Evolutionary conservation across 2,797 vertebrate genomes (phyloP).

Genomic region (Limosa lapponica): DNA sequence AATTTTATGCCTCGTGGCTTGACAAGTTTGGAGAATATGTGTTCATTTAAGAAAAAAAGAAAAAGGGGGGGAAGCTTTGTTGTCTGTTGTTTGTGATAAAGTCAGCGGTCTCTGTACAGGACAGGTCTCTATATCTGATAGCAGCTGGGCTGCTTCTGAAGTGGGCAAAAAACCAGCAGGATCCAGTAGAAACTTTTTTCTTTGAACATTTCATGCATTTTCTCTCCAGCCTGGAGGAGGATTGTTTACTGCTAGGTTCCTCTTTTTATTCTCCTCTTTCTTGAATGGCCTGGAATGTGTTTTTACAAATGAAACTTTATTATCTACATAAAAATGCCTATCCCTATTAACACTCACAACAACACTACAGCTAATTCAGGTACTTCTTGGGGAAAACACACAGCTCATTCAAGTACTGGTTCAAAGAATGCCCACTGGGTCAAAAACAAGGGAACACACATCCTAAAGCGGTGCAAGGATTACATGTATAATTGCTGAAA

Average conservation of each 20-base stretch:
- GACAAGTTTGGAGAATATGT: neutral
- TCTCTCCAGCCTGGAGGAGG: neutral
- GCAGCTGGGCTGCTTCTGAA: neutral
- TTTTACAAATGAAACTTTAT: neutral
- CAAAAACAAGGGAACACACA: neutral
- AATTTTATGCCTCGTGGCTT: neutral
- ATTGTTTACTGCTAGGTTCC: neutral
- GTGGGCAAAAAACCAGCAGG: neutral
- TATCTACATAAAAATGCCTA: neutral
- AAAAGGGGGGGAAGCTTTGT: neutral
- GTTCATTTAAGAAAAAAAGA: neutral
- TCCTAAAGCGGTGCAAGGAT: neutral
- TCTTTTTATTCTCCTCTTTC: neutral
- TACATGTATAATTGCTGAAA: neutral
- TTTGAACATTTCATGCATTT: neutral
- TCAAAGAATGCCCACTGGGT: neutral
- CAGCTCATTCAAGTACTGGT: neutral
- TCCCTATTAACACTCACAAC: neutral
- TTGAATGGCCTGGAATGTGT: rapidly evolving
- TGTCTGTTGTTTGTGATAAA: neutral
- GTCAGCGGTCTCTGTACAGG: neutral
- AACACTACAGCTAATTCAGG: neutral
- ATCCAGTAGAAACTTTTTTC: neutral
- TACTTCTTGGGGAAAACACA: neutral
- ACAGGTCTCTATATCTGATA: neutral